Evolutionary conservation across 2,113 vertebrate species (phyloP).

Genomic region (Carlito syrichta): DNA sequence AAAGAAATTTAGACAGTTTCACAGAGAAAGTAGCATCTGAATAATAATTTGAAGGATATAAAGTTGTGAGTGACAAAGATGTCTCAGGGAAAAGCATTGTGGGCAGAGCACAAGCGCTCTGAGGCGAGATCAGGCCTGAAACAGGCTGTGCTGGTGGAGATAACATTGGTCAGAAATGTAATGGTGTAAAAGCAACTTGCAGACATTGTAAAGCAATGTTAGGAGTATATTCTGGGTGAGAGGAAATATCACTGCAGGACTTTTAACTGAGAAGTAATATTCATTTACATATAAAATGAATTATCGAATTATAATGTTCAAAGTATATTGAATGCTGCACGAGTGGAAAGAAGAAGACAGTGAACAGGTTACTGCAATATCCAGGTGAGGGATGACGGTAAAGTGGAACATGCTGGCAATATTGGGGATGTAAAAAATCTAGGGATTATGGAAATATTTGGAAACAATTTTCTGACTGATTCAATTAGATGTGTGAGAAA

Average conservation of each 20-base stretch:
- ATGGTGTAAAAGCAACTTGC: rapidly evolving
- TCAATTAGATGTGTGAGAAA: neutral
- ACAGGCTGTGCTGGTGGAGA: neutral
- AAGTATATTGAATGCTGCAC: neutral
- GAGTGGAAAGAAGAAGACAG: neutral
- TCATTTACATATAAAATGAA: neutral
- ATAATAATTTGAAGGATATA: neutral
- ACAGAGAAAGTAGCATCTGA: neutral
- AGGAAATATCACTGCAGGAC: neutral
- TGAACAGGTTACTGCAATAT: neutral
- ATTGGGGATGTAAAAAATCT: neutral
- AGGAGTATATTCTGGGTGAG: neutral
- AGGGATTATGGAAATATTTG: neutral
- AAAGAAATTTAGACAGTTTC: neutral
- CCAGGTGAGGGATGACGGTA: neutral
- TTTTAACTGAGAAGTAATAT: neutral
- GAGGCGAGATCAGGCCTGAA: neutral
- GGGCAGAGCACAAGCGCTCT: neutral
- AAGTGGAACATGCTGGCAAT: neutral
- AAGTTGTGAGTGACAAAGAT: neutral
- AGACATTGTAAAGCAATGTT: neutral
- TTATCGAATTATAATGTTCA: neutral
- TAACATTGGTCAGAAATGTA: neutral
- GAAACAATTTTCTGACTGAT: neutral
- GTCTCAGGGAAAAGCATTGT: neutral